Conservation (phyloP, 2,113 vertebrate genomes). For the Malaclemys terrapin region DNA sequence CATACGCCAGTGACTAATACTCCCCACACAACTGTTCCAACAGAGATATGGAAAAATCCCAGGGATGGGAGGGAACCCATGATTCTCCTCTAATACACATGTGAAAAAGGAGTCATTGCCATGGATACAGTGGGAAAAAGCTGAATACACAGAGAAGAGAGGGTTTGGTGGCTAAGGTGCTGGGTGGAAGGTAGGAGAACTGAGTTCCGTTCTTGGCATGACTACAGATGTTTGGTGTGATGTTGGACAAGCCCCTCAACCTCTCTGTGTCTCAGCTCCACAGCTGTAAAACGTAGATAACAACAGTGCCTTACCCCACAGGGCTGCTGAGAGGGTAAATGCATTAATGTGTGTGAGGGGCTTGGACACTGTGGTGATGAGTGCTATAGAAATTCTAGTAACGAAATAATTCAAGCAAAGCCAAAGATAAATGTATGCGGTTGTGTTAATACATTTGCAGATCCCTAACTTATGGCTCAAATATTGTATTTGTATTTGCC, state of each 20-base stretch:
- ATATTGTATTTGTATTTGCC: conserved; percentile 10
- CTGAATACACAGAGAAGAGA: neutral
- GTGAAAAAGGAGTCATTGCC: accelerated
- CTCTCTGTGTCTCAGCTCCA: neutral
- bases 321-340: conserved; percentile 30
- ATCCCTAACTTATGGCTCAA: conserved; percentile 14
- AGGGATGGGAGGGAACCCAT: neutral
- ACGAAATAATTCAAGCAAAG: conserved; percentile 11
- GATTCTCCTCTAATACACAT: accelerated
- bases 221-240: accelerated
- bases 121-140: accelerated
- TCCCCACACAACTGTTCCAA: neutral
- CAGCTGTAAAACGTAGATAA: neutral
- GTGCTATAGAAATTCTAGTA: conserved; percentile 29
- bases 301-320: neutral
- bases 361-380: conserved; percentile 16
- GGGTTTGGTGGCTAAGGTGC: neutral
- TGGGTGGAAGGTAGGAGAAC: neutral
- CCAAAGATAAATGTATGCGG: neutral
- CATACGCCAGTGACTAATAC: neutral
- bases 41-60: neutral
- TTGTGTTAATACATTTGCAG: neutral
- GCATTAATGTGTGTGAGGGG: accelerated
- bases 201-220: neutral
- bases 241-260: neutral